Evolutionary conservation across 1,140 invertebrate species (phyloP), one percentile per base, ranked within the genome.

Genomic region (Luehdorfia chinensis): DNA sequence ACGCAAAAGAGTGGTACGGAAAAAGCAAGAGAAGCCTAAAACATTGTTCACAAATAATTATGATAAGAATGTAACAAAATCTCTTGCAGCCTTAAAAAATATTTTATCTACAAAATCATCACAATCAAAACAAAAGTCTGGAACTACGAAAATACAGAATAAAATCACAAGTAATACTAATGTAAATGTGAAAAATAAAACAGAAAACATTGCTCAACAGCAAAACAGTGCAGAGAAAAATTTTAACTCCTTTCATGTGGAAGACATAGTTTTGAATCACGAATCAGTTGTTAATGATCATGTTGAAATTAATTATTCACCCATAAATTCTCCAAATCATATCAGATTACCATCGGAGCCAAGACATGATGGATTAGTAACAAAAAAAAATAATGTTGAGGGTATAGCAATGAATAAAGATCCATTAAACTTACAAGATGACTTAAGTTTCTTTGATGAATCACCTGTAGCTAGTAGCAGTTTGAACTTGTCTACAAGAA

Each of bases 401-500:
- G 39, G 50, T 30, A 54, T 9, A 28, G 34, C 47, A 8, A 13
- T 18, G 23, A 50, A 61, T 36, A 62, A 61, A 36, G 76, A 84
- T 48, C 76, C 77, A 7, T 50, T 84, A 2, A 80, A 83, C 30
- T 48, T 80, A 25, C 58, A 46, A 64, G 66, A 70, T n/a, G 59
- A 80, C 27, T n/a, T 80, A 2, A 86, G 81, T 45, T 86, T 85
- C 55, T 84, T 83, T 65, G 77, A 83, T 68, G 76, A 79, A 1
- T 41, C 61, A 8, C 81, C 81, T 13, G 66, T 71, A 3, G 81
- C 81, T 9, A 77, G 70, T 34, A 86, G 81, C 44, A 86, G 79
- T 37, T 75, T 86, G 74, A 86, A 77, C 45, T 37, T 61, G 7
- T 81, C 81, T 15, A 21, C 56, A n/a, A 76, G 65, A 44, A 65